Conservation (phyloP, 2,888 invertebrate genomes). For the Parnassius mnemosyne region DNA sequence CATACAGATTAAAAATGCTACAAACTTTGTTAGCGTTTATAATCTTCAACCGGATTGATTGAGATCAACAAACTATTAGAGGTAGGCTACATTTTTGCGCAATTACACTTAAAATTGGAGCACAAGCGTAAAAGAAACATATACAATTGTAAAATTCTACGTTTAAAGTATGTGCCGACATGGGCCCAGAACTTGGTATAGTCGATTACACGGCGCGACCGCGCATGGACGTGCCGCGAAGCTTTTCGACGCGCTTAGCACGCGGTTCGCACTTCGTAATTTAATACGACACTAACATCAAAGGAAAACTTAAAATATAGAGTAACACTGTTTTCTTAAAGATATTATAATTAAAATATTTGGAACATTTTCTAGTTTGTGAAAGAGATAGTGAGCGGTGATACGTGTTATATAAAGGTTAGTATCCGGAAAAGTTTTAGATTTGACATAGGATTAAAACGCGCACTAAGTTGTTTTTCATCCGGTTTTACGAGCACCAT, state of each 20-base stretch:
- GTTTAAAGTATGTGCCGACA: conserved; percentile 44
- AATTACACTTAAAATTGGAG: conserved; percentile 23
- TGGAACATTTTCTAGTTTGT: conserved; percentile 36
- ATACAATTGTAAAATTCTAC: conserved; percentile 48
- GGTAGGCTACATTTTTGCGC: conserved; percentile 23
- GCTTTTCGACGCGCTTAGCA: conserved; percentile 43
- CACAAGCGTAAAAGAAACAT: conserved; percentile 32
- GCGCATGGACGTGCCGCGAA: conserved; percentile 55
- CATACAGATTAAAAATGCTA: too few relatives aligned
- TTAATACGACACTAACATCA: conserved; percentile 26
- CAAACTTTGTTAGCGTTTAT: not conserved
- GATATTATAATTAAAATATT: conserved; percentile 8
- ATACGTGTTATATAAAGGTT: conserved; percentile 51
- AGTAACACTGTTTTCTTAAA: not conserved
- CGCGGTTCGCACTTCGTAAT: conserved; percentile 45
- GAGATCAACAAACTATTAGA: conserved; percentile 25
- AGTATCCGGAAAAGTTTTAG: conserved; percentile 44
- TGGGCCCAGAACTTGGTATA: conserved; percentile 46
- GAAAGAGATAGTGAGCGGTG: conserved; percentile 58
- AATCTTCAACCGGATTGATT: conserved; percentile 8
- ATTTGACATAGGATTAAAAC: not conserved
- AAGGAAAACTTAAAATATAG: conserved; percentile 23
- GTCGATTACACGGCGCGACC: conserved; percentile 60
- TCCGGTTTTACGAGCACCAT: too few relatives aligned
- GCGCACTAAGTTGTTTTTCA: too few relatives aligned